Evolutionary conservation across 1,140 invertebrate genomes (phyloP).

Genomic region (Bombus cullumanus): DNA sequence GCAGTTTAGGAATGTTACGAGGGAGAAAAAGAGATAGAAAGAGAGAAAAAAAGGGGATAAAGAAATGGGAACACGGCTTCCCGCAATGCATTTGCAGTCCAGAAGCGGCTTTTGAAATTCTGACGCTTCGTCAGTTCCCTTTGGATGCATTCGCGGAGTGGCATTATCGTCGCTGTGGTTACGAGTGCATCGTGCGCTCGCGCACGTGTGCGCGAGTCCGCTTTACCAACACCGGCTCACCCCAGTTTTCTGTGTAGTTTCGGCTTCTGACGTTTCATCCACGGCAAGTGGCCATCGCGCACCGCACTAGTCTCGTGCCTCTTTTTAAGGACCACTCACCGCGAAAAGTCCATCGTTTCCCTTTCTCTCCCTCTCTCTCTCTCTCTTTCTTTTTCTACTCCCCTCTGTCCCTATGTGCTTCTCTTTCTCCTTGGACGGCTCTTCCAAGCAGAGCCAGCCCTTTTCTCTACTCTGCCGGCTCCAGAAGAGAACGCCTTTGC

Average conservation of each 20-base stretch:
- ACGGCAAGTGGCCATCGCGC: conserved; percentile 66
- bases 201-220: background rate
- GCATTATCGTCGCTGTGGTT: conserved; percentile 69
- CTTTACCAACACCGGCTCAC: background rate
- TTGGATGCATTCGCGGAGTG: conserved; percentile 69
- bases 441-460: background rate
- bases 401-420: background rate
- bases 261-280: conserved; percentile 70
- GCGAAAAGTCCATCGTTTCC: conserved; percentile 69
- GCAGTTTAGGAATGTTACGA: background rate
- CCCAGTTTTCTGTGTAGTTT: conserved; percentile 24
- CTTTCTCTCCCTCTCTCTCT: background rate
- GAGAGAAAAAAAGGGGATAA: conserved; percentile 17
- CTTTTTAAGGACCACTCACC: conserved; percentile 68
- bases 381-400: background rate
- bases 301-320: conserved; percentile 19
- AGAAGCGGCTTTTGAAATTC: conserved; percentile 71
- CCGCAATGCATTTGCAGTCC: conserved; percentile 66
- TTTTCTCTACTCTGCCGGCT: background rate
- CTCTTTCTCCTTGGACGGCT: background rate
- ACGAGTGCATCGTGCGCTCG: conserved; percentile 60
- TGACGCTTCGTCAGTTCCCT: conserved; percentile 72
- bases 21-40: background rate
- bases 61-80: conserved; percentile 66
- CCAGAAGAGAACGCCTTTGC: background rate